A percentile compares a stretch with the other conserved stretches of the same genome.
These are phyloP conservation scores for Aradophagus sp. DNA, from an alignment of 1,140 invertebrate species.

Conservation along the genomic window DNA sequence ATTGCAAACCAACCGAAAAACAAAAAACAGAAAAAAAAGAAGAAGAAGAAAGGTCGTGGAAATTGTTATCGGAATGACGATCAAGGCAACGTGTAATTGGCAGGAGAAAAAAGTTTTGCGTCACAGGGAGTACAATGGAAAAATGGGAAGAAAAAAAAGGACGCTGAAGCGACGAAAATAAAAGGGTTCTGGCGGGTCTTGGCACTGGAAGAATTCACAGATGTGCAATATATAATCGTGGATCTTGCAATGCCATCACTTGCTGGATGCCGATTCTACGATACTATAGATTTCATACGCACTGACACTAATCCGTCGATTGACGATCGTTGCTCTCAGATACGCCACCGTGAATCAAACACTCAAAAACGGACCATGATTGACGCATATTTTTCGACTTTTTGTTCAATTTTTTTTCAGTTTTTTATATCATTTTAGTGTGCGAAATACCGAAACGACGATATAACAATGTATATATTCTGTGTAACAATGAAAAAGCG, in stretches of 20 bases:
- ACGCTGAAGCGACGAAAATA: conserved; percentile 6
- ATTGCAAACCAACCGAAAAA: too few relatives aligned
- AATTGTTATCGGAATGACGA: too few relatives aligned
- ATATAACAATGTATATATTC: conserved; percentile 36
- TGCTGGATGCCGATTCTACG: conserved; percentile 68
- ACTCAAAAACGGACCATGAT: conserved; percentile 24
- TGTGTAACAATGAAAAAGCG: conserved; percentile 33
- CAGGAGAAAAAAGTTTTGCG: too few relatives aligned
- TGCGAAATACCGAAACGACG: conserved; percentile 8
- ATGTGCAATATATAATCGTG: conserved; percentile 75
- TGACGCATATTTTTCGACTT: conserved; percentile 6
- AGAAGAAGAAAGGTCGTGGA: too few relatives aligned
- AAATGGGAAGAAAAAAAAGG: neutral
- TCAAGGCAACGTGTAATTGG: too few relatives aligned
- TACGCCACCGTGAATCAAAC: conserved; percentile 24
- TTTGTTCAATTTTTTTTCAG: too few relatives aligned
- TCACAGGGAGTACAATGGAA: too few relatives aligned
- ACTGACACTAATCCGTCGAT: conserved; percentile 47
- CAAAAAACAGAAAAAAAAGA: too few relatives aligned
- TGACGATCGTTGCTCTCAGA: conserved; percentile 23
- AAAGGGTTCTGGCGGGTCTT: conserved; percentile 73
- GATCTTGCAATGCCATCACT: conserved; percentile 76
- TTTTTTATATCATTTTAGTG: conserved; percentile 23
- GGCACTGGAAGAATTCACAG: conserved; percentile 77
- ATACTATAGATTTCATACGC: conserved; percentile 33